Evolutionary conservation across 2,113 vertebrate genomes (phyloP), one percentile per base, ranked within the genome.

Genomic region (Salminus brasiliensis): DNA sequence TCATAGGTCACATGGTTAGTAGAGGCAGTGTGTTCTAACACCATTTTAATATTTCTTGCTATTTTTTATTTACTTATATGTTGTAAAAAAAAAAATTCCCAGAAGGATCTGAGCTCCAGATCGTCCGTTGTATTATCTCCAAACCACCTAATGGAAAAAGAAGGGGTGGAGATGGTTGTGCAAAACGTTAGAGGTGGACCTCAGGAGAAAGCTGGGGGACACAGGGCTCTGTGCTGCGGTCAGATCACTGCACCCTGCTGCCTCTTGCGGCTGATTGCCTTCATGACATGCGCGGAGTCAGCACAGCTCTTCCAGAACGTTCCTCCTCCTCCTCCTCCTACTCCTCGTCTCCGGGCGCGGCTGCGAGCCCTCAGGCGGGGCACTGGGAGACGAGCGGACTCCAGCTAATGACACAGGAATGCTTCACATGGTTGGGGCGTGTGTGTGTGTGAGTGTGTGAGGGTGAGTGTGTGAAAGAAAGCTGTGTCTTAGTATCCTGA

Each of bases 381-480:
- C 34, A 62, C 53, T 25, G 27, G 60, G 66, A 72, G 36, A 71
- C 3, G 4, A 69, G 5, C 25, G 7, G 53, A 55, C 39, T 69
- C 49, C 70, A 63, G 55, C 53, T 72, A 74, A 80, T 78, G 70
- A 67, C 66, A 41, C 60, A 53, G 68, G 74, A 79, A 79, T 71
- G 65, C 47, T 49, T 49, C 47, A 49, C 47, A 49, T 49, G 16
- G 15, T 6, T 49, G 47, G 23, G 25, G 72, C 2, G 30, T 36
- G 60, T 27, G 62, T 53, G 60, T 49, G 57, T 45, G 25, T 15
- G 39, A 8, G 57, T 62, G 41, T 34, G 53, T 43, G 53, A 43
- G 71, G 34, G 71, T 57, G 52, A 39, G 45, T 12, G 30, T 41
- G 36, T 60, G 53, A 73, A 60, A 60, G 53, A 21, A 3, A 27